A percentile compares a stretch with the other conserved stretches of the same genome.
phyloP scores from a whole-genome alignment of 1,140 invertebrate species.

The Leucophenga varia region DNA sequence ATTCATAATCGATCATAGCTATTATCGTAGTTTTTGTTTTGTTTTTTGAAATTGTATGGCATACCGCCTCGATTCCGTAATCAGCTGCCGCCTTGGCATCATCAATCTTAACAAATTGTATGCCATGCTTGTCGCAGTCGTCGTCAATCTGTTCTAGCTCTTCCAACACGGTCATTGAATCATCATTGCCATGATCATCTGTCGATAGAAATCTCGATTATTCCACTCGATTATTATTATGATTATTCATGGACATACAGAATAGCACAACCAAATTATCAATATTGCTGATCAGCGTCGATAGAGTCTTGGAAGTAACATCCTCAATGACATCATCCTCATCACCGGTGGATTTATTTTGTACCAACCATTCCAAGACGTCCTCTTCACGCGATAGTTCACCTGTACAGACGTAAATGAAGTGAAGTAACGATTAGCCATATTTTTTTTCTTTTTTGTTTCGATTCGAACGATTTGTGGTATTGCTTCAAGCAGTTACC shows the following conservation, averaged over 20 bases:
- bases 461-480: neutral
- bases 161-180: constrained; percentile 78
- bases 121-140: constrained; percentile 87
- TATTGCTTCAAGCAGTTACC: constrained; percentile 67
- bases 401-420: constrained; percentile 65
- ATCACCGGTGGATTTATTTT: constrained; percentile 88
- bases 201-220: constrained; percentile 23
- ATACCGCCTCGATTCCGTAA: constrained; percentile 80
- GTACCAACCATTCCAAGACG: constrained; percentile 89
- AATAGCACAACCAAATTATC: constrained; percentile 91
- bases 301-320: constrained; percentile 83
- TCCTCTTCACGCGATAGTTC: constrained; percentile 89
- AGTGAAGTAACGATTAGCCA: constrained; percentile 17
- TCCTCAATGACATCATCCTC: constrained; percentile 94
- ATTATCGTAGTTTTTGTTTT: neutral
- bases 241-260: constrained; percentile 67
- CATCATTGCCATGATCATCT: constrained; percentile 84
- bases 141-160: constrained; percentile 92
- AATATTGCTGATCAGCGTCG: constrained; percentile 84
- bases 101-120: constrained; percentile 93
- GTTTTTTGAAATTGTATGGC: neutral
- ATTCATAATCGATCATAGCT: constrained; percentile 1
- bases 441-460: constrained; percentile 12
- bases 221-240: constrained; percentile 10
- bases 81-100: constrained; percentile 78